phyloP scores from a whole-genome alignment of 2,113 vertebrate genomes.

The Passer montanus region DNA sequence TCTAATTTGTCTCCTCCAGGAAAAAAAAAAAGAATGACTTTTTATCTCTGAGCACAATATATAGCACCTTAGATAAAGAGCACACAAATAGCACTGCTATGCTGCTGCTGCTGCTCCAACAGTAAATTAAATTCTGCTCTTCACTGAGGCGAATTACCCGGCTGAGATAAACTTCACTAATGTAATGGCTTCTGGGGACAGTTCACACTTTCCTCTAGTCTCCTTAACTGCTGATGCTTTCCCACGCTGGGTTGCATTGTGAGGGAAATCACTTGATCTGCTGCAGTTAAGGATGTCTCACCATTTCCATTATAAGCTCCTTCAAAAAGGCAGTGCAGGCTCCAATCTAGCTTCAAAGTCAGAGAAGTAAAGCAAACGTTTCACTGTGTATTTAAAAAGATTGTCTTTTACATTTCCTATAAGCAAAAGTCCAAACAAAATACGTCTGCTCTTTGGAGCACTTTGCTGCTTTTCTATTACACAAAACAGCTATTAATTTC shows the following conservation, averaged over 20 bases:
- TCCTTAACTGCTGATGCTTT: constrained; percentile 21
- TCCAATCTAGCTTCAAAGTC: not conserved
- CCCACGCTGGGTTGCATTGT: not conserved
- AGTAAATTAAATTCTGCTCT: constrained; percentile 36
- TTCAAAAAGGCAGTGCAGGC: not conserved
- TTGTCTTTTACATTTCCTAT: not conserved
- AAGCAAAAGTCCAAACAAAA: constrained; percentile 5
- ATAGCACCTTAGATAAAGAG: constrained; percentile 13
- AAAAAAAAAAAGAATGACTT: not conserved
- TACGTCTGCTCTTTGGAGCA: not conserved
- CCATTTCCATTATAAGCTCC: constrained; percentile 14
- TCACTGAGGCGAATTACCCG: constrained; percentile 28
- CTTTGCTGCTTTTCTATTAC: not conserved
- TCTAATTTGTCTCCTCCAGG: constrained; percentile 24
- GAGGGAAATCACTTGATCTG: constrained; percentile 24
- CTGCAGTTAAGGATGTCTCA: not conserved
- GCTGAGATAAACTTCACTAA: constrained; percentile 56
- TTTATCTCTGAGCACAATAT: constrained; percentile 37
- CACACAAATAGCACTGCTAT: not conserved
- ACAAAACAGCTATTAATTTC: not conserved
- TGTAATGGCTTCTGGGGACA: constrained; percentile 44
- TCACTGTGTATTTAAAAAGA: not conserved
- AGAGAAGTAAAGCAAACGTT: not conserved
- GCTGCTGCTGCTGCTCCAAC: not conserved
- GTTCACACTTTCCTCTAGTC: constrained; percentile 44